These are phyloP conservation scores for Typhlomys cinereus DNA, from an alignment of 2,113 vertebrate genomes.

Conservation along the genomic window DNA sequence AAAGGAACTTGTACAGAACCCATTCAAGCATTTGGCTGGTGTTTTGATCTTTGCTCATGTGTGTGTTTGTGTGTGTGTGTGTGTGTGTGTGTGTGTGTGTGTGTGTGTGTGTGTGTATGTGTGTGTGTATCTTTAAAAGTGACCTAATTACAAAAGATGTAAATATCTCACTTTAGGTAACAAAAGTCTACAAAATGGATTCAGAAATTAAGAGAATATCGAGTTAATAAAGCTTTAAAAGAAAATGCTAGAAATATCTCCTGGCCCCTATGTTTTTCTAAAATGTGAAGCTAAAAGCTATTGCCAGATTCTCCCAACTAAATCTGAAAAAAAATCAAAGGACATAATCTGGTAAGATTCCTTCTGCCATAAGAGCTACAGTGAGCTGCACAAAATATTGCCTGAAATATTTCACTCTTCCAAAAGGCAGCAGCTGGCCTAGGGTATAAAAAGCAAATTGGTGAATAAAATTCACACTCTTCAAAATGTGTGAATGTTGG, in stretches of 20 bases:
- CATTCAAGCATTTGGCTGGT: not conserved
- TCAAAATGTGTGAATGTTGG: constrained; percentile 43
- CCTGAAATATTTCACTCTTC: constrained; percentile 58
- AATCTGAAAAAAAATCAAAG: constrained; percentile 81
- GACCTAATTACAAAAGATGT: constrained; percentile 12
- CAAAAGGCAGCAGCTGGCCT: constrained; percentile 78
- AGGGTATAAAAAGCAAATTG: constrained; percentile 74
- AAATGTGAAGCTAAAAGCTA: constrained; percentile 66
- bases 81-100: too few relatives aligned
- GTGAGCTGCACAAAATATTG: constrained; percentile 72
- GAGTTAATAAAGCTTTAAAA: constrained; percentile 57
- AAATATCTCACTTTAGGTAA: constrained; percentile 53
- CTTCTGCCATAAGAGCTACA: constrained; percentile 66
- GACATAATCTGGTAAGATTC: constrained; percentile 79
- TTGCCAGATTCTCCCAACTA: constrained; percentile 61
- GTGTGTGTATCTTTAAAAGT: constrained; percentile 13
- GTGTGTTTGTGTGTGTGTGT: not conserved
- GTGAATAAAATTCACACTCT: constrained; percentile 79
- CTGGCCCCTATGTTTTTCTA: constrained; percentile 67
- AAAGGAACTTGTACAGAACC: not conserved
- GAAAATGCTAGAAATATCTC: constrained; percentile 70
- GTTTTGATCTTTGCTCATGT: not conserved
- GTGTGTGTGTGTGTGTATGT: not conserved
- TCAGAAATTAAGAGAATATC: constrained; percentile 49
- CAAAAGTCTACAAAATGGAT: constrained; percentile 13